Percentiles rank a stretch among this genome's conserved stretches.
Conservation (phyloP, 2,113 vertebrate genomes). For the Pandion haliaetus region DNA sequence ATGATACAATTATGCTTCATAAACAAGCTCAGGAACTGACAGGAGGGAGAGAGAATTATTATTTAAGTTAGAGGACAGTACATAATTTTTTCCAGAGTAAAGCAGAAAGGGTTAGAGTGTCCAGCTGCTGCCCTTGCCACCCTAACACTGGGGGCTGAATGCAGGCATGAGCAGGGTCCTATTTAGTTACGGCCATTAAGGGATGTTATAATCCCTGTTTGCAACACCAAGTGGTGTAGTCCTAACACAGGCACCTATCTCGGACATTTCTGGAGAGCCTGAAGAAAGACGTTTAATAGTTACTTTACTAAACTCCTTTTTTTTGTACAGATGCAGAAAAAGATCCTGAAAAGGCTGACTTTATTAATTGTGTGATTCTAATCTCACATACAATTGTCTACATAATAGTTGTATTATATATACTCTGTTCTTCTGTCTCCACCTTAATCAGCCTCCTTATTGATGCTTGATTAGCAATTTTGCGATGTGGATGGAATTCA, state of each 20-base stretch:
- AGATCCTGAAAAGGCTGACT: neutral
- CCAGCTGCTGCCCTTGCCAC: neutral
- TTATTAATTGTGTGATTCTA: neutral
- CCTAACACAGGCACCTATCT: neutral
- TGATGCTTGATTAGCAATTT: conserved; percentile 6
- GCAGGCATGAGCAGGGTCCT: neutral
- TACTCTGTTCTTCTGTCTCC: neutral
- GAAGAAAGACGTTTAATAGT: neutral
- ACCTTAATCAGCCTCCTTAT: neutral
- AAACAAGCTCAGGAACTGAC: neutral
- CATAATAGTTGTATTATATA: neutral
- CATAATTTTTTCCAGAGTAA: neutral
- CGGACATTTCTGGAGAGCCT: neutral
- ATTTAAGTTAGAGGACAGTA: neutral
- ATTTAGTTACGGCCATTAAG: neutral
- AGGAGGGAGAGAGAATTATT: neutral
- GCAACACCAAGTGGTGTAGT: neutral
- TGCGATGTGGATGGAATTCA: neutral
- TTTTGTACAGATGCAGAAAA: neutral
- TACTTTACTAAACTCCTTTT: neutral
- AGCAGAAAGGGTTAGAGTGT: neutral
- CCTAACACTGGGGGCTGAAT: neutral
- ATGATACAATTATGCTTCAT: neutral
- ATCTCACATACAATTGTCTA: neutral
- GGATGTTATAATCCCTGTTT: neutral